These are phyloP conservation scores for Rhabdornis inornatus DNA, from an alignment of 2,113 vertebrate species.

Conservation along the genomic window DNA sequence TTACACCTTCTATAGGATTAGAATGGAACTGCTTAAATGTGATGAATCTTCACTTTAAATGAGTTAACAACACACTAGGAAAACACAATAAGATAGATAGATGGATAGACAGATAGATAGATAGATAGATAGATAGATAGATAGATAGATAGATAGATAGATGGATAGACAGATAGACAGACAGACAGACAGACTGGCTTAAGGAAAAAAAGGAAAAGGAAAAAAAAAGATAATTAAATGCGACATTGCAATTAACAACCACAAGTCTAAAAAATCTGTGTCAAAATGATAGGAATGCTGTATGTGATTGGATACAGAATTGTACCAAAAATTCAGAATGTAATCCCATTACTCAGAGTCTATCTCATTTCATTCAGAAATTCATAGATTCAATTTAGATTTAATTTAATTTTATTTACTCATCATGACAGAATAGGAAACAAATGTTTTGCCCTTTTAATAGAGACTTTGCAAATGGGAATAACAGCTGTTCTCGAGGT, in stretches of 20 bases:
- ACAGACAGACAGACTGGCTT: not conserved
- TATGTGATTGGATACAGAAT: not conserved
- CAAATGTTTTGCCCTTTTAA: not conserved
- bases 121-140: not conserved
- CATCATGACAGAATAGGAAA: not conserved
- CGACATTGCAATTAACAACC: not conserved
- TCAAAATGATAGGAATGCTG: rapidly evolving
- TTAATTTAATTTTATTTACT: not conserved
- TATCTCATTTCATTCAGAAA: not conserved
- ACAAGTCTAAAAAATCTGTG: not conserved
- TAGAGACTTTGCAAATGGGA: not conserved
- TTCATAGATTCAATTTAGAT: not conserved
- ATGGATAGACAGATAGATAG: not conserved
- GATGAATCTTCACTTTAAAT: not conserved
- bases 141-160: not conserved
- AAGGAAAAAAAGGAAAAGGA: not conserved
- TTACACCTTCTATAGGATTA: not conserved
- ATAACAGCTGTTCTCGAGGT: not conserved
- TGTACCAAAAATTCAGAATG: not conserved
- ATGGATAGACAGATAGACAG: not conserved
- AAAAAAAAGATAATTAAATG: not conserved
- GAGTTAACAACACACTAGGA: not conserved
- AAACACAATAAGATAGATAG: not conserved
- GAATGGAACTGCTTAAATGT: not conserved
- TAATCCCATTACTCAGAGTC: not conserved